Conservation (phyloP, 2,888 invertebrate species). For the Panopea generosa region DNA sequence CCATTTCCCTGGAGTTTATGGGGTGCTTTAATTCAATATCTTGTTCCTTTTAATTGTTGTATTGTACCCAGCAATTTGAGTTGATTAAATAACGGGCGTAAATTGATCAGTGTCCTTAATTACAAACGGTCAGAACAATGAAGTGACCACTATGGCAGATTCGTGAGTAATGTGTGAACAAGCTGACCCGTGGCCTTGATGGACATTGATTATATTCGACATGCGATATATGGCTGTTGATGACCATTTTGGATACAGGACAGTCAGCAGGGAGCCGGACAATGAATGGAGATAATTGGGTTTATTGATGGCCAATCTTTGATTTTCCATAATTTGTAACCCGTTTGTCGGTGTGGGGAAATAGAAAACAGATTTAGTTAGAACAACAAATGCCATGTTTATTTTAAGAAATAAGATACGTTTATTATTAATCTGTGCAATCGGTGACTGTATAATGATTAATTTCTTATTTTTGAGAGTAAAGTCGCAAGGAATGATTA, state of each 20-base stretch:
- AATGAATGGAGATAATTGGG: conserved; percentile 26
- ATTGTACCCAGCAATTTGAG: no score
- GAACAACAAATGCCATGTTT: not conserved
- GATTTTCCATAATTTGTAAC: conserved; percentile 24
- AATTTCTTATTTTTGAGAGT: no score
- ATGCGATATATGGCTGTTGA: conserved; percentile 28
- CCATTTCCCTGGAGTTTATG: no score
- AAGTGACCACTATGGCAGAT: conserved; percentile 15
- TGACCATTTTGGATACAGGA: conserved; percentile 26
- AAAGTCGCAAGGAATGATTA: no score
- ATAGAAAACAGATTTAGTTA: conserved; percentile 9
- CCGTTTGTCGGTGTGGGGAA: not conserved
- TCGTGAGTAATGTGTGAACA: conserved; percentile 48
- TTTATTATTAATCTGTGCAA: no score
- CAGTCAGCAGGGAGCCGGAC: conserved; percentile 21
- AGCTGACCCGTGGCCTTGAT: conserved; percentile 37
- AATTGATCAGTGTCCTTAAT: conserved; percentile 10
- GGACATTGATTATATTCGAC: conserved; percentile 32
- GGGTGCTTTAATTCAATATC: no score
- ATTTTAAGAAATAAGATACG: no score
- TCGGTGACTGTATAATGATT: no score
- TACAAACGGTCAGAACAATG: conserved; percentile 18
- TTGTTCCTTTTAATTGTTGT: no score
- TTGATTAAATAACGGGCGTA: no score
- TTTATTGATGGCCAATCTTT: conserved; percentile 35